Percentiles rank a stretch among this genome's conserved stretches.
These are phyloP conservation scores for Glyphotaelius pellucidus DNA, from an alignment of 2,888 invertebrate species.

Conservation along the genomic window DNA sequence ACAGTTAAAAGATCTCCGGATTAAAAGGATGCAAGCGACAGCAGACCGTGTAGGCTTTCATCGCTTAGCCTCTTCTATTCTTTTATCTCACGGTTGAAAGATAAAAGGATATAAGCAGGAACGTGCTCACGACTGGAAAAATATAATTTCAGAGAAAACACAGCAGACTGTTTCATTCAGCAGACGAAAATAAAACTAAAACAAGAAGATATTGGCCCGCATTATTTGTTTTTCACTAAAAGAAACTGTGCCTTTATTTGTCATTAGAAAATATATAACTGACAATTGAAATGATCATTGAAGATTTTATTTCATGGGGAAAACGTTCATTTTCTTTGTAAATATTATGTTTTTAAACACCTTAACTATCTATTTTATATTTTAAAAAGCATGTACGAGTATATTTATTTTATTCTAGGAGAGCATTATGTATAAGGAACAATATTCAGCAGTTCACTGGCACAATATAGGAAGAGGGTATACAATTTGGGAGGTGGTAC, in stretches of 20 bases:
- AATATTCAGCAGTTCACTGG: too few relatives aligned
- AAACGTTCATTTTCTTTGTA: neutral
- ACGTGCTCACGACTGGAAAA: neutral
- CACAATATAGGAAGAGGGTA: too few relatives aligned
- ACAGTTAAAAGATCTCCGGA: neutral
- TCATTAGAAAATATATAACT: neutral
- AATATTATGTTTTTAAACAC: neutral
- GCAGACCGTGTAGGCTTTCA: conserved; percentile 45
- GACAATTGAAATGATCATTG: neutral
- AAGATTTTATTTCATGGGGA: neutral
- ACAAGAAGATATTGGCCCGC: neutral
- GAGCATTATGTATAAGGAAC: too few relatives aligned
- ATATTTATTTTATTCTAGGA: too few relatives aligned
- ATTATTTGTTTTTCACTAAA: neutral
- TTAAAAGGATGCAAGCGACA: conserved; percentile 36
- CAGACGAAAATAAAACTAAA: neutral
- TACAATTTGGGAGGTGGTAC: too few relatives aligned
- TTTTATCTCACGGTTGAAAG: conserved; percentile 11
- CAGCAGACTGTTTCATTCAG: neutral
- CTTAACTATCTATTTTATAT: too few relatives aligned
- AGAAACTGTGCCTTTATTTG: neutral
- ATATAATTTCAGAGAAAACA: conserved; percentile 2
- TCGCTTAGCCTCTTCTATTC: conserved; percentile 8
- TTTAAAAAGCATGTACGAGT: too few relatives aligned
- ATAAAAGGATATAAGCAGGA: neutral